A percentile compares a stretch with the other conserved stretches of the same genome.
Conservation (phyloP, 2,113 vertebrate species). For the Gallinago undulata region DNA sequence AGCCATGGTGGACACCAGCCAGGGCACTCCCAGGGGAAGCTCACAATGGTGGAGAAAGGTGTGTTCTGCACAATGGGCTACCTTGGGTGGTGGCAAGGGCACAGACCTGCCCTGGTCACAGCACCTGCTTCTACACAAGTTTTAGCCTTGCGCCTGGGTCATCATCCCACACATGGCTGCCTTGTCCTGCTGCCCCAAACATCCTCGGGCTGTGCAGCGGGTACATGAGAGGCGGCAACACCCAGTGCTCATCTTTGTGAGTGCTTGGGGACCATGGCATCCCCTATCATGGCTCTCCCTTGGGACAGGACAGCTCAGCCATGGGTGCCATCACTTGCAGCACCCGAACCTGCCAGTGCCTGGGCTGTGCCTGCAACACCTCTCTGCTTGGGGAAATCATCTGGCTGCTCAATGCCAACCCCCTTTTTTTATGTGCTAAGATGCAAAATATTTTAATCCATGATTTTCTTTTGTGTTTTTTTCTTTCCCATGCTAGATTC, state of each 20-base stretch:
- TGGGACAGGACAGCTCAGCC: background rate
- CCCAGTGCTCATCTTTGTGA: rapidly evolving
- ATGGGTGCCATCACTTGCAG: background rate
- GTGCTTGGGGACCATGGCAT: rapidly evolving
- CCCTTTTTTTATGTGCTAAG: constrained; percentile 70
- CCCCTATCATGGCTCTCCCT: background rate
- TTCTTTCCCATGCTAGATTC: constrained; percentile 83
- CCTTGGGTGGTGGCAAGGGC: background rate
- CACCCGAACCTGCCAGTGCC: rapidly evolving
- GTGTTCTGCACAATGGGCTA: too few species aligned
- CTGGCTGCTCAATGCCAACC: constrained; percentile 55
- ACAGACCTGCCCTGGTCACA: background rate
- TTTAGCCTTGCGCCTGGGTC: background rate
- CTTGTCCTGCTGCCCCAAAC: background rate
- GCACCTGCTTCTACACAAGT: background rate
- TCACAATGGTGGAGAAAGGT: rapidly evolving
- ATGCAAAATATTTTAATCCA: constrained; percentile 80
- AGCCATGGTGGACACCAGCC: rapidly evolving
- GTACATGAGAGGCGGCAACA: background rate
- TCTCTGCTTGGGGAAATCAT: background rate
- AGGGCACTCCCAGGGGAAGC: background rate
- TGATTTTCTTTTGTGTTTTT: constrained; percentile 68
- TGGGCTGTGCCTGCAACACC: background rate
- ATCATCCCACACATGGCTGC: rapidly evolving
- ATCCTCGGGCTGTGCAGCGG: rapidly evolving